Percentiles rank a stretch among this genome's conserved stretches.
These are phyloP conservation scores for Vipera ursinii DNA, from an alignment of 2,797 vertebrate genomes.

Conservation along the genomic window DNA sequence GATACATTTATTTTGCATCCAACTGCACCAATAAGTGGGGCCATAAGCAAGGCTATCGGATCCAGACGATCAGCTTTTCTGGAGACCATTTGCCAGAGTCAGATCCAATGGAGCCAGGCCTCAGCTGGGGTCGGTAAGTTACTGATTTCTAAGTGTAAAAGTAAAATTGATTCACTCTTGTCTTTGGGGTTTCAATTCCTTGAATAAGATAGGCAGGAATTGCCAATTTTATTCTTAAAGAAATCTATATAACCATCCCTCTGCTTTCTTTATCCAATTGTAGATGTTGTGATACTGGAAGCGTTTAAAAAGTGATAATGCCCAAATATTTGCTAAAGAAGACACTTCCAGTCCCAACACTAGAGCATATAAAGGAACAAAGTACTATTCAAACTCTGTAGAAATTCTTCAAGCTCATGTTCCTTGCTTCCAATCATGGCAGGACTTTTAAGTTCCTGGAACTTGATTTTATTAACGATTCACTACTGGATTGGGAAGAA, in stretches of 20 bases:
- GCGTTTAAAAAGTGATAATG: background rate
- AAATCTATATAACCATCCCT: background rate
- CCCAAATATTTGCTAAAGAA: background rate
- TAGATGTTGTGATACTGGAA: background rate
- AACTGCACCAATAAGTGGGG: slow-evolving; percentile 83
- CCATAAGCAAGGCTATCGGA: slow-evolving; percentile 83
- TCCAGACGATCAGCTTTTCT: slow-evolving; percentile 82
- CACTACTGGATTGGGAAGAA: background rate
- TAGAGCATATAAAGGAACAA: background rate
- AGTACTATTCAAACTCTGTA: background rate
- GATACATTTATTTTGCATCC: slow-evolving; percentile 86
- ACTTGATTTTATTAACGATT: slow-evolving; percentile 23
- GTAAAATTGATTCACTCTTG: background rate
- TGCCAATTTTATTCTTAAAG: background rate
- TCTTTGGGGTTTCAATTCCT: background rate
- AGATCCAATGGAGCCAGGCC: slow-evolving; percentile 78
- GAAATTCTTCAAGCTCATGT: background rate
- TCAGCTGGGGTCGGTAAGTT: slow-evolving; percentile 79
- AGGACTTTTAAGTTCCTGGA: slow-evolving; percentile 51
- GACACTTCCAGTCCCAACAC: background rate
- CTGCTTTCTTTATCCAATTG: background rate
- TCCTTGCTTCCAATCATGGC: background rate
- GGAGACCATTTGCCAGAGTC: slow-evolving; percentile 83
- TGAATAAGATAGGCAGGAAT: slow-evolving; percentile 35
- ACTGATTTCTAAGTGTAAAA: background rate